Percentiles rank a stretch among this genome's conserved stretches.
Conservation (phyloP, 1,140 invertebrate species). For the Coenobita brevimanus region DNA sequence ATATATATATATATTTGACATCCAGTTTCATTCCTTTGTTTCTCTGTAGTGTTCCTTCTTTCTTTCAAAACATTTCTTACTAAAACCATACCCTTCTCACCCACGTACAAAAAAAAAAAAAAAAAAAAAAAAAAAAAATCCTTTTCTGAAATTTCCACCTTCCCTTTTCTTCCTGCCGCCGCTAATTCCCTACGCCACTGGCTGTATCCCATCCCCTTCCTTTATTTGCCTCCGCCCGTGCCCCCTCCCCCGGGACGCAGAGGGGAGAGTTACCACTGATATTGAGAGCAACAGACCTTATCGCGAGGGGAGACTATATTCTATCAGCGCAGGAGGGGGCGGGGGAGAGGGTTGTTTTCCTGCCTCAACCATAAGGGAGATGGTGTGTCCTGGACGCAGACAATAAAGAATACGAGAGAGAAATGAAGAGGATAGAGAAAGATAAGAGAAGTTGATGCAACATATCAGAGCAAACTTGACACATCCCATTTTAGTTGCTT, state of each 20-base stretch:
- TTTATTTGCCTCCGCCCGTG: not conserved
- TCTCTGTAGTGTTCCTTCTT: too few species aligned
- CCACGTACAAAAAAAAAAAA: not conserved
- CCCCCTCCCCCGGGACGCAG: not conserved
- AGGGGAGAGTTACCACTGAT: slow-evolving; percentile 29
- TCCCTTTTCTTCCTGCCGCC: not conserved
- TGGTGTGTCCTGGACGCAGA: slow-evolving; percentile 10
- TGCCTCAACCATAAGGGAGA: not conserved
- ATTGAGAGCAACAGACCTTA: slow-evolving; percentile 49
- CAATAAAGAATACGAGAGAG: too few species aligned
- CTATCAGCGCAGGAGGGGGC: slow-evolving; percentile 14
- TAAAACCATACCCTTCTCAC: slow-evolving; percentile 3
- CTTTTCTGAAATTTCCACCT: not conserved
- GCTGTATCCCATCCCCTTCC: not conserved
- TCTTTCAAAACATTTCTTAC: too few species aligned
- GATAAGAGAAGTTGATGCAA: too few species aligned
- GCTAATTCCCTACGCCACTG: not conserved
- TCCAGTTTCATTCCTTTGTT: too few species aligned
- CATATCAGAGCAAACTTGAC: too few species aligned
- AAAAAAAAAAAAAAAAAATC: not conserved
- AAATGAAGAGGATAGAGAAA: too few species aligned
- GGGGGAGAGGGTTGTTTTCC: too few species aligned
- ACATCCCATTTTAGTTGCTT: too few species aligned
- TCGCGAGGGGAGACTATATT: slow-evolving; percentile 35
- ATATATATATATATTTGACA: too few species aligned